Evolutionary conservation across 2,888 invertebrate genomes (phyloP).

Genomic region (Lysandra bellargus): DNA sequence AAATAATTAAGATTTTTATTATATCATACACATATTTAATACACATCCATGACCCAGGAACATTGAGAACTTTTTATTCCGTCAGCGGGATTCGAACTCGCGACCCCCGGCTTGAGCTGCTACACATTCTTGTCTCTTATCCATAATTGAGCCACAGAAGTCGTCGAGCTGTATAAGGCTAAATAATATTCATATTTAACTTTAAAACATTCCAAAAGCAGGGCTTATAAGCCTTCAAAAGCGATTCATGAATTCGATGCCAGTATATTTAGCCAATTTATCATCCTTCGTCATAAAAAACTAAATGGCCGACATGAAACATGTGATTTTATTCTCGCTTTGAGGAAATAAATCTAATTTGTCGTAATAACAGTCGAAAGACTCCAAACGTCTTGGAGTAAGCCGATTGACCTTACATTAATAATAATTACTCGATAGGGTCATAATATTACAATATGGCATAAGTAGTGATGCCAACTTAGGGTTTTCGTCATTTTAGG

Average conservation of each 20-base stretch:
- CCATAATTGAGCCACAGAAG: too few species aligned
- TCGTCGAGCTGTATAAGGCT: too few species aligned
- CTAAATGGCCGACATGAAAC: neutral
- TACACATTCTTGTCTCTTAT: too few species aligned
- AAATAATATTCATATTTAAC: neutral
- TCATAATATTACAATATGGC: neutral
- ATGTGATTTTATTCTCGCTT: neutral
- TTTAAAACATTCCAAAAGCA: neutral
- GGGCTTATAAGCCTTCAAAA: neutral
- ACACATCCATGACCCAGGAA: too few species aligned
- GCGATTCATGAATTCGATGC: neutral
- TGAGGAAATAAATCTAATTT: slow-evolving; percentile 3
- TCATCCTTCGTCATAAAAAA: neutral
- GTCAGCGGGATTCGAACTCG: too few species aligned
- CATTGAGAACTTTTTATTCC: too few species aligned
- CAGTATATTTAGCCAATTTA: neutral
- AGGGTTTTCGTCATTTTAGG: neutral
- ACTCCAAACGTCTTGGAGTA: neutral
- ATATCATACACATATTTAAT: too few species aligned
- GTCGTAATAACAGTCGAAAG: neutral
- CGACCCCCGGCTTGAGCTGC: too few species aligned
- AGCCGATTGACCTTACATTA: slow-evolving; percentile 6
- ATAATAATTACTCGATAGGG: neutral
- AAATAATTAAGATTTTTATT: too few species aligned
- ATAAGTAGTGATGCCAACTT: neutral